These are phyloP conservation scores for Protonemura montana DNA, from an alignment of 2,888 invertebrate genomes.

Conservation along the genomic window DNA sequence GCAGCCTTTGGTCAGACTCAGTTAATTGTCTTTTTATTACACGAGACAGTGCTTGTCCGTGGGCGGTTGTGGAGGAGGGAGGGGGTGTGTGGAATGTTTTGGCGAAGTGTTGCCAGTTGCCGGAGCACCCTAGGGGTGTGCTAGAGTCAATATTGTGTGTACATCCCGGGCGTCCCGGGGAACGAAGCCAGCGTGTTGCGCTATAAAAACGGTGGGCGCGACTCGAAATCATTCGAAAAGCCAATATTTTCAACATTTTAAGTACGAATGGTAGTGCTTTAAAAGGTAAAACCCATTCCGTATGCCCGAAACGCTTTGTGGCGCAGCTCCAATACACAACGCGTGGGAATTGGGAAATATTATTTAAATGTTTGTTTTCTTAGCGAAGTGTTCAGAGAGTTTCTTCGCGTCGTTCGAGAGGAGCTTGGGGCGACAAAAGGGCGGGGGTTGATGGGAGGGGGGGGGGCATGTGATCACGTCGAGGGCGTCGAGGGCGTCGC, in stretches of 20 bases:
- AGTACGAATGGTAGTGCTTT: neutral
- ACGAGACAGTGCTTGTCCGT: neutral
- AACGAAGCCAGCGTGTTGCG: neutral
- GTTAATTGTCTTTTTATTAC: neutral
- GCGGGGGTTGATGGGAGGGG: neutral
- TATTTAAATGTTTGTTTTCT: conserved; percentile 7
- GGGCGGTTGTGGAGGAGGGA: neutral
- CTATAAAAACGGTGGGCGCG: neutral
- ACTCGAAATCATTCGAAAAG: neutral
- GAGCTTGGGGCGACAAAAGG: neutral
- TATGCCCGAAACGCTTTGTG: neutral
- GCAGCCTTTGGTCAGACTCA: neutral
- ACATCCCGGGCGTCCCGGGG: neutral
- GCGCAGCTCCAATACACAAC: neutral
- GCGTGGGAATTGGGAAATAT: neutral
- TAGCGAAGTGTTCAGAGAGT: neutral
- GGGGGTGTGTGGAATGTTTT: neutral
- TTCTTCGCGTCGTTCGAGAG: neutral
- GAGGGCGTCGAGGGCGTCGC: neutral
- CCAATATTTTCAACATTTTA: neutral
- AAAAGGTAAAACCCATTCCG: neutral
- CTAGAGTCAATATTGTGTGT: too few species aligned
- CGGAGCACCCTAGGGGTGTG: too few species aligned
- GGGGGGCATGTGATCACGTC: neutral
- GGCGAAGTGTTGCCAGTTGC: neutral